Evolutionary conservation across 2,888 invertebrate species (phyloP), one percentile per base, ranked within the genome.

Genomic region (Nomada ruficornis): DNA sequence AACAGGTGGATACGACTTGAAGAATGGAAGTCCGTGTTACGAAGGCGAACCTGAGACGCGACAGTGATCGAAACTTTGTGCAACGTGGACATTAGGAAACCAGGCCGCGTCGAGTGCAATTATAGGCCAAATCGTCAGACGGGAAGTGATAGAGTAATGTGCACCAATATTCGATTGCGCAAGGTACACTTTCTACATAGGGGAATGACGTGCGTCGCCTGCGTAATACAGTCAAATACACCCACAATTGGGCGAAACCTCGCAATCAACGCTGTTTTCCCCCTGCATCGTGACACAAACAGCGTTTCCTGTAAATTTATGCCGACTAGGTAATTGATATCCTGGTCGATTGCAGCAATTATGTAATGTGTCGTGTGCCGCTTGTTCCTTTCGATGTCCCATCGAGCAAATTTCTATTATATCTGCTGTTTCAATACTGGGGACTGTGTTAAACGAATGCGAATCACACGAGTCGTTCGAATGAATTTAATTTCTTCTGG

Each of bases 101-200:
- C 0, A 9, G 52, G 42, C 36, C 52, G 10, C 9, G 18, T 57
- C 13, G 26, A 15, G 3, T 65, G 65, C 54, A 77, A 36, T 64
- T 55, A 29, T 29, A 71, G n/a, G 10, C 47, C 5, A 44, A 54
- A 29, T 54, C 69, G 47, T 63, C 47, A 57, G 36, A 4, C 50
- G 64, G 62, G 29, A 80, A 80, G 60, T 20, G 50, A 64, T 57
- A 47, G 13, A 11, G 10, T 67, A 63, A 36, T 29, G 18, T 47
- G 55, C 52, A 52, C 18, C 68, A n/a, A 59, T 70, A 60, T 59
- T n/a, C 2, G n/a, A 64, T 80, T 78, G 23, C 29, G 26, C 3
- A 67, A 78, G 15, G 23, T 54, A 67, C 62, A 67, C 65, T 78
- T 78, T 80, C 71, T 47, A 80, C 20, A 13, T 13, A 20, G 5